Conservation (phyloP, 1,140 invertebrate species). For the Drosophila willistoni region DNA sequence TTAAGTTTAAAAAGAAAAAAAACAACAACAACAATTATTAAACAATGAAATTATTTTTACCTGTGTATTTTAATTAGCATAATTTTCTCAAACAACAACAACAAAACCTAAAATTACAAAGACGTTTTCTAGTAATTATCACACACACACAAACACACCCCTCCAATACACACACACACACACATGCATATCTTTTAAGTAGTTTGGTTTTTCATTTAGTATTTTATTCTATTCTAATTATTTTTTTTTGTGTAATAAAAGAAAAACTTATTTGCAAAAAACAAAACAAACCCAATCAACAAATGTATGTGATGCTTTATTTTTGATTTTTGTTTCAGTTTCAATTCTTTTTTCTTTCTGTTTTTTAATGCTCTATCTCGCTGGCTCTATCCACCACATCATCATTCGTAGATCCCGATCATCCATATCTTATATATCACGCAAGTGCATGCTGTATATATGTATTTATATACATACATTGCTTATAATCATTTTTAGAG, state of each 20-base stretch:
- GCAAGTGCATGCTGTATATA: conserved; percentile 32
- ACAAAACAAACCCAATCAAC: background rate
- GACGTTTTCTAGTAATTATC: conserved; percentile 77
- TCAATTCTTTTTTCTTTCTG: conserved; percentile 6
- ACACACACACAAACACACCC: conserved; percentile 33
- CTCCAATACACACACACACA: conserved; percentile 33
- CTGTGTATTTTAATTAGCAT: conserved; percentile 80
- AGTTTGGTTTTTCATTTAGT: conserved; percentile 77
- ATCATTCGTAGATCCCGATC: conserved; percentile 18
- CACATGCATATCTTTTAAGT: conserved; percentile 66
- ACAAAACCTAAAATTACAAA: conserved; percentile 74
- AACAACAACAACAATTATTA: conserved; percentile 63
- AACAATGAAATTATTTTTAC: conserved; percentile 81
- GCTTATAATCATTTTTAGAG: conserved; percentile 68
- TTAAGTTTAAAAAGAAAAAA: conserved; percentile 60
- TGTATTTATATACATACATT: conserved; percentile 62
- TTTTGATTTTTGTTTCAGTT: conserved; percentile 22
- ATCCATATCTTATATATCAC: conserved; percentile 45
- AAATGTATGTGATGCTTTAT: conserved; percentile 2
- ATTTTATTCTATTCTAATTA: conserved; percentile 49
- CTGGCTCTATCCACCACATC: background rate
- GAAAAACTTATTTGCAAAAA: conserved; percentile 64
- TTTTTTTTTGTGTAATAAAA: conserved; percentile 71
- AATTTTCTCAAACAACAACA: conserved; percentile 67
- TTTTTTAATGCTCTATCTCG: background rate